Evolutionary conservation across 2,888 invertebrate species (phyloP).

Genomic region (Liopterus haemorrhoidalis): DNA sequence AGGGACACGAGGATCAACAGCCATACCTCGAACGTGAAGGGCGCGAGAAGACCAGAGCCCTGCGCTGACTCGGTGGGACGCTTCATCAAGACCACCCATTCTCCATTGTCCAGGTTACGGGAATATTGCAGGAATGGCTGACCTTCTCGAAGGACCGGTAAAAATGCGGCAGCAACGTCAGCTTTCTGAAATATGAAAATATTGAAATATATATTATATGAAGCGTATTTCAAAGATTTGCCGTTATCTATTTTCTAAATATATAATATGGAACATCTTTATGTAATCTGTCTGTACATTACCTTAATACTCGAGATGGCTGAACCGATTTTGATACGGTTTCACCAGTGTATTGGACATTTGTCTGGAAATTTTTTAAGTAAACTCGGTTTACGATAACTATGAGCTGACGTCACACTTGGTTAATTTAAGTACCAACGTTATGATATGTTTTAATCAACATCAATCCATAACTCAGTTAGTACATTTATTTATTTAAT

Average conservation of each 20-base stretch:
- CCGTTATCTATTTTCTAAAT: background rate
- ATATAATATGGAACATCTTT: background rate
- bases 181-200: conserved; percentile 52
- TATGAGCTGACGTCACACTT: no score
- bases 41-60: conserved; percentile 76
- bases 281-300: no score
- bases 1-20: conserved; percentile 66
- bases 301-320: no score
- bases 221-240: conserved; percentile 9
- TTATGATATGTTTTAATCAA: no score
- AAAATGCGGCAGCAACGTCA: conserved; percentile 73
- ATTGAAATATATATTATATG: conserved; percentile 5
- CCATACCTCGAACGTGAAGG: conserved; percentile 60
- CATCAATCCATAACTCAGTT: no score
- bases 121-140: conserved; percentile 55
- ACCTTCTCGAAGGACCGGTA: conserved; percentile 60
- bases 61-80: conserved; percentile 75
- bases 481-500: no score
- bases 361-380: no score
- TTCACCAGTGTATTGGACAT: no score
- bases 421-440: no score
- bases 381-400: no score
- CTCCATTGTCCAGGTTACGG: conserved; percentile 63
- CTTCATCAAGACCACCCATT: conserved; percentile 74
- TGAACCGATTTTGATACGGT: no score